Conservation (phyloP, 2,888 invertebrate species). For the Brachylomia viminalis region DNA sequence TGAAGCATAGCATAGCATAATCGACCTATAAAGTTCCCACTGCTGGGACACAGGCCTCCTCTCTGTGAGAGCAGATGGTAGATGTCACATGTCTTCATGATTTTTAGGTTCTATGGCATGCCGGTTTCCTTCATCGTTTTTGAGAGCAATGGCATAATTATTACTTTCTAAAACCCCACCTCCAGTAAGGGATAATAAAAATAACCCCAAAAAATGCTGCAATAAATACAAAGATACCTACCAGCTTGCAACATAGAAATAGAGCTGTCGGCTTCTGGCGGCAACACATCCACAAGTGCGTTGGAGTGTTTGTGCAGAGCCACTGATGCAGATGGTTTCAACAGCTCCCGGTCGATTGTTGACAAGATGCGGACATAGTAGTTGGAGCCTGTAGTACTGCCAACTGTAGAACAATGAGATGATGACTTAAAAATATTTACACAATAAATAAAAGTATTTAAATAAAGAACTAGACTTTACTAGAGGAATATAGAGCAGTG, state of each 20-base stretch:
- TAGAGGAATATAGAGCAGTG: not conserved
- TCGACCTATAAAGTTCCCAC: too few relatives aligned
- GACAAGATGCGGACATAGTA: constrained; percentile 99
- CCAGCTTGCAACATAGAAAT: constrained; percentile 99
- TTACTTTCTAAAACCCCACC: not conserved
- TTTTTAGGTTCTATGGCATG: too few relatives aligned
- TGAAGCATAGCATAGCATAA: too few relatives aligned
- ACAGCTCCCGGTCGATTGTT: constrained; percentile 98
- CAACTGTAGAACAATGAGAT: constrained; percentile 90
- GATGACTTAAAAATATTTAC: not conserved
- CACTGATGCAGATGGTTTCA: constrained; percentile 99
- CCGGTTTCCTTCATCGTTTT: too few relatives aligned
- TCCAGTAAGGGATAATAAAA: too few relatives aligned
- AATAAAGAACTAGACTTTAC: not conserved
- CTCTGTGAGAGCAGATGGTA: too few relatives aligned
- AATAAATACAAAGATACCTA: constrained; percentile 75
- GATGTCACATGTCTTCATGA: too few relatives aligned
- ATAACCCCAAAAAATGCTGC: not conserved
- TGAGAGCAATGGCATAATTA: too few relatives aligned
- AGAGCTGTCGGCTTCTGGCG: constrained; percentile 99
- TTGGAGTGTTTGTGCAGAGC: constrained; percentile 99
- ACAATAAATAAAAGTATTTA: not conserved
- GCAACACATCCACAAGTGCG: constrained; percentile 99
- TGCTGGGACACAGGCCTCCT: too few relatives aligned
- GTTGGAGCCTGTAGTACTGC: constrained; percentile 99